Evolutionary conservation across 1,140 invertebrate genomes (phyloP).

Genomic region (Anastrepha obliqua): DNA sequence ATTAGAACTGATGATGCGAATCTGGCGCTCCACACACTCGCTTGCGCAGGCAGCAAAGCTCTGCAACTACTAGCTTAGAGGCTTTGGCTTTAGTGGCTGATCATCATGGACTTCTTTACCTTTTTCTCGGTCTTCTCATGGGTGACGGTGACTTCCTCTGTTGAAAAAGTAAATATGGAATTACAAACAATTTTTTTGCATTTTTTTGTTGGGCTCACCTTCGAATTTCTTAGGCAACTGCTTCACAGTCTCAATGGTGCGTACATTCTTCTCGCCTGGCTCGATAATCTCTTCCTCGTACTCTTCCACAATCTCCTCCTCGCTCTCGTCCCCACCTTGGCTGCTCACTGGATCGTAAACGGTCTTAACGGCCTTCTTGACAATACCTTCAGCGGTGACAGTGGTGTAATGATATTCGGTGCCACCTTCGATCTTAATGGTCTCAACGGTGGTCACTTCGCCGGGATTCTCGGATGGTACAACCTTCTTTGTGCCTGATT

Average conservation of each 20-base stretch:
- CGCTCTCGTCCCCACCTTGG: conserved; percentile 67
- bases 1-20: neutral
- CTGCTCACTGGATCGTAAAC: conserved; percentile 70
- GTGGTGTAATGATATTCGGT: conserved; percentile 73
- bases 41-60: neutral
- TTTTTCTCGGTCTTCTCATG: conserved; percentile 73
- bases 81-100: conserved; percentile 65
- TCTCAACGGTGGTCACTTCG: conserved; percentile 73
- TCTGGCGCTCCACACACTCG: conserved; percentile 36
- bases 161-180: neutral
- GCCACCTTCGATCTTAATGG: conserved; percentile 71
- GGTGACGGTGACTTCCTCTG: conserved; percentile 73
- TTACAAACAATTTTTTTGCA: neutral
- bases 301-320: conserved; percentile 73
- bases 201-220: conserved; percentile 59
- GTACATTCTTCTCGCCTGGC: conserved; percentile 70
- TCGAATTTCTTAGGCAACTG: conserved; percentile 70
- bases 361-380: conserved; percentile 72
- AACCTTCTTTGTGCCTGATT: conserved; percentile 73
- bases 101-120: conserved; percentile 73
- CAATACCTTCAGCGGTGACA: conserved; percentile 71
- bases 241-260: conserved; percentile 71
- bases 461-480: conserved; percentile 72
- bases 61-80: conserved; percentile 41
- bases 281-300: conserved; percentile 73